Base-by-base conservation (phyloP, 2,797 vertebrate genomes). In the Amniataba percoides region DNA sequence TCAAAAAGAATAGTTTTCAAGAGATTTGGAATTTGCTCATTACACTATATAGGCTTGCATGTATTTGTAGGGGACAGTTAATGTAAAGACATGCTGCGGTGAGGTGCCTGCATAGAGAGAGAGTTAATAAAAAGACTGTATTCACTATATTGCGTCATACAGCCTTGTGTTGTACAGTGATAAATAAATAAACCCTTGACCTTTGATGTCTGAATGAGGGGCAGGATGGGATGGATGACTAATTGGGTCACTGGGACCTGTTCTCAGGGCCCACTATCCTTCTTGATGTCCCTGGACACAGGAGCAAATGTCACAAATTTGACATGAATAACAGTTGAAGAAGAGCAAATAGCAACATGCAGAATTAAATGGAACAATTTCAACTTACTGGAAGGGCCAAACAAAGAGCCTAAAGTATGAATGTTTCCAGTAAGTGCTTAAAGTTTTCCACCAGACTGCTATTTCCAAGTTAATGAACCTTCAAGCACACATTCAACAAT, bases 391-490 rank as follows among this genome's bases (percentile, higher is more conserved):
- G 43, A 59, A 72, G 6, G 43, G n/a, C 43, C 7, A 19, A 60
- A 36, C 19, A 53, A 56, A n/a, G 12, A 62, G 36, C 5, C 51
- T 40, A 58, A 49, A n/a, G 19, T 62, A n/a, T 27, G 7, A 56
- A 39, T 3, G n/a, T 18, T 52, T 74, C 43, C 21, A 18, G 31
- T 21, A 43, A 52, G 16, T 39, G 0, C 34, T 40, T n/a, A 57
- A 7, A 34, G 31, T 46, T 6, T 40, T 27, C 27, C 0, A 13
- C n/a, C 71, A 18, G 13, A 12, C 60, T 61, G 2, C 21, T 66
- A 49, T 46, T 77, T 77, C 62, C 34, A 42, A 69, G 55, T 45
- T 45, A 49, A 16, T 23, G 23, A 69, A 71, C 43, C 36, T 55
- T 69, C n/a, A 72, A 49, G n/a, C 14, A 43, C 52, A 56, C 31